Evolutionary conservation across 2,797 vertebrate species (phyloP).

Genomic region (Dipus sagitta): DNA sequence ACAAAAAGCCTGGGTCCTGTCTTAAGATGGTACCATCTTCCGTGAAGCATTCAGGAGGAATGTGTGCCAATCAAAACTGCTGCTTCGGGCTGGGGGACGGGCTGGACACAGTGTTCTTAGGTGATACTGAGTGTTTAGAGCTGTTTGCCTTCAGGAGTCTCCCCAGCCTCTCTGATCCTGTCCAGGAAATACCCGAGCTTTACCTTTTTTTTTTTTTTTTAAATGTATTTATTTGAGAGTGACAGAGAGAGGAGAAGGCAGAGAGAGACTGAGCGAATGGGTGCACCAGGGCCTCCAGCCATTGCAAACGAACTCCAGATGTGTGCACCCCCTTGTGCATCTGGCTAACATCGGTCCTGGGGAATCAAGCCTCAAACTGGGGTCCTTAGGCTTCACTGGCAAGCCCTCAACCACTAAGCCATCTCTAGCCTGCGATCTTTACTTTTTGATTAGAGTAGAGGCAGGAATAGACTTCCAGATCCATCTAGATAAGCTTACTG

Average conservation of each 20-base stretch:
- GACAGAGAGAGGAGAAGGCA: too few species aligned
- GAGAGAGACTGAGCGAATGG: too few species aligned
- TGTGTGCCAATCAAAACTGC: not conserved
- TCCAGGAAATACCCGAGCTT: not conserved
- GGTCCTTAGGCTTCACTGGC: too few species aligned
- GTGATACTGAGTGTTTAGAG: not conserved
- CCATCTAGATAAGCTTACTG: not conserved
- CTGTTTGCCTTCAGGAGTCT: not conserved
- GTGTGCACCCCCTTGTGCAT: too few species aligned
- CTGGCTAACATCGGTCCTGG: too few species aligned
- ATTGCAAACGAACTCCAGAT: too few species aligned
- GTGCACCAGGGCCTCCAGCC: too few species aligned
- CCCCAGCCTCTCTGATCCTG: not conserved
- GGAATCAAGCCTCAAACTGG: too few species aligned
- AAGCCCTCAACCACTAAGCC: too few species aligned
- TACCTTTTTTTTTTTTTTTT: not conserved
- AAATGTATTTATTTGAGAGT: too few species aligned
- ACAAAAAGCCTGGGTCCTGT: not conserved
- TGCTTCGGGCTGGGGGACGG: too few species aligned
- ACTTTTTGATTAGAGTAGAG: conserved; percentile 3
- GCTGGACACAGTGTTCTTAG: not conserved
- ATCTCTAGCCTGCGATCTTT: not conserved
- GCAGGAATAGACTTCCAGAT: conserved; percentile 8
- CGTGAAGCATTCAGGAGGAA: not conserved
- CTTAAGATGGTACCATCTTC: not conserved